Base-by-base conservation (phyloP, 2,888 invertebrate genomes). In the Andrena flavipes region DNA sequence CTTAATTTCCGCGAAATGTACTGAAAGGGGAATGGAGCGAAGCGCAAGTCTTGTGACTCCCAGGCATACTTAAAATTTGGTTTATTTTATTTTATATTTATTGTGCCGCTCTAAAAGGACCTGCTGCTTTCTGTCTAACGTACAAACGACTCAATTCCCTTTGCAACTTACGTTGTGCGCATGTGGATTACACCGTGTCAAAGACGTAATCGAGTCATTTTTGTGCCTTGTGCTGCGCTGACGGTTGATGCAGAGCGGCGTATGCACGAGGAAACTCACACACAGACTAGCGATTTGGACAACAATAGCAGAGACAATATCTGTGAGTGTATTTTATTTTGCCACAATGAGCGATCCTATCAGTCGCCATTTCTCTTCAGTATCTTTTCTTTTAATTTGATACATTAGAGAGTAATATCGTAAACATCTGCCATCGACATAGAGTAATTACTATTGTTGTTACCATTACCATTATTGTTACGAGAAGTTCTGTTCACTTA, bases 251-350 rank as follows among this genome's bases (percentile, higher is more conserved):
- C 91, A 90, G 91, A 90, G 77, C 91, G 91, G 84, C 91, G 90
- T 87, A 88, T 89, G 89, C 92, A 91, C 88, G 92, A 92, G 89
- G 92, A 92, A 78, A 91, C 88, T 84, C 92, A 91, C 84, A 92
- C 91, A 83, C 92, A 91, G 88, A 92, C 91, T 86, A 92, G 90
- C 86, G 90, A 91, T 88, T 87, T 91, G 91, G 92, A 91, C 88
- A 91, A 90, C 90, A 87, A 87, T 87, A 91, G 90, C 91, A 91
- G 90, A 90, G 90, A 92, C 82, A 89, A 91, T 87, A 91, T 88
- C 83, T 91, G 91, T 91, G 88, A 91, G 91, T 91, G 82, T 83
- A 83, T 76, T 87, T 88, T 86, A 80, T 86, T 80, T 83, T 78
- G 78, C 74, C 54, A 80, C 65, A 2, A 49, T 13, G 26, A 69